These are phyloP conservation scores for Neodiprion virginianus DNA, from an alignment of 1,140 invertebrate species.

Conservation along the genomic window DNA sequence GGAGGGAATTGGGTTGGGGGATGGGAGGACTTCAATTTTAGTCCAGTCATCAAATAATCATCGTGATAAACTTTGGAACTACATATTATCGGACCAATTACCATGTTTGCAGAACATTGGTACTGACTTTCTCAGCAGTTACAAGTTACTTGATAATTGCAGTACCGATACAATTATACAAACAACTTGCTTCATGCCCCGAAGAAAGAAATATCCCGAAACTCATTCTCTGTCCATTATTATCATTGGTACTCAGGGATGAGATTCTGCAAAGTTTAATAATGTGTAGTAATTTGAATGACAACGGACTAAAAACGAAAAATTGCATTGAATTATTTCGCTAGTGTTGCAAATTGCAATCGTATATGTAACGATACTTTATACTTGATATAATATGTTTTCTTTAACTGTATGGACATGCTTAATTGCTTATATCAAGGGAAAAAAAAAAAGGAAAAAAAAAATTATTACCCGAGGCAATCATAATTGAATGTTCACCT, in stretches of 20 bases:
- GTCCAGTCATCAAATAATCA: too few species aligned
- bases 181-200: not conserved
- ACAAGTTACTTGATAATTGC: not conserved
- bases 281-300: not conserved
- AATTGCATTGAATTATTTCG: conserved; percentile 26
- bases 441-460: not conserved
- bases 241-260: too few species aligned
- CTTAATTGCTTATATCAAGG: not conserved
- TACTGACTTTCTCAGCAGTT: too few species aligned
- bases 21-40: too few species aligned
- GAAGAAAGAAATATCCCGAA: not conserved
- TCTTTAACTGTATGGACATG: not conserved
- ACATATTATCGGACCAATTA: too few species aligned
- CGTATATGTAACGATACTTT: too few species aligned
- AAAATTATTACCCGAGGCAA: not conserved
- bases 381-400: not conserved
- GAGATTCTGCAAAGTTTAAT: too few species aligned
- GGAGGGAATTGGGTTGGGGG: not conserved
- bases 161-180: conserved; percentile 1
- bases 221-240: not conserved
- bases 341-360: conserved; percentile 12
- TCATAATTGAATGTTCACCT: not conserved
- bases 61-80: too few species aligned
- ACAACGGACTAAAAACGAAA: not conserved
- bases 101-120: too few species aligned